phyloP scores from a whole-genome alignment of 2,888 invertebrate genomes.

The Amphipoea lucens region DNA sequence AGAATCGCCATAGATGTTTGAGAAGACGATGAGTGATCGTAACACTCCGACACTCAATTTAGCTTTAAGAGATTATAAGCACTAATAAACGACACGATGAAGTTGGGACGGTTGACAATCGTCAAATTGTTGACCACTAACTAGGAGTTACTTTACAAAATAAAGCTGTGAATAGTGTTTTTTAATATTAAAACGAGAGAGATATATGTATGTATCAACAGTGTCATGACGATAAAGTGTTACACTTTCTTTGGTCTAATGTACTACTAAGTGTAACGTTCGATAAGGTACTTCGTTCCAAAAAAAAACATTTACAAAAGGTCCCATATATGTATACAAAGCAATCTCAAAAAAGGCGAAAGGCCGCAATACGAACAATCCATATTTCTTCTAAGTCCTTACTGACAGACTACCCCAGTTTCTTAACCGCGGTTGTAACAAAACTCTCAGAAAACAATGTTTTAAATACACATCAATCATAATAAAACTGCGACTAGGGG shows the following conservation, averaged over 20 bases:
- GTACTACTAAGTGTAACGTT: no score
- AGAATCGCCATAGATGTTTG: no score
- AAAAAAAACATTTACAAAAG: not conserved
- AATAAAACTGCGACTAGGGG: conserved; percentile 27
- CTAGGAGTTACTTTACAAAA: not conserved
- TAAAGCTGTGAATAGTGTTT: not conserved
- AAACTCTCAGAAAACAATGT: conserved; percentile 32
- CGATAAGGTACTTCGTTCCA: no score
- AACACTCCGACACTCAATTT: no score
- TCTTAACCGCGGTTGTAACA: conserved; percentile 34
- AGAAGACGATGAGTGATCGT: not conserved
- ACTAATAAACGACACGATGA: not conserved
- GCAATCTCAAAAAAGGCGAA: conserved; percentile 21
- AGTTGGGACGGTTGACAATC: not conserved
- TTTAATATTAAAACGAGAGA: not conserved
- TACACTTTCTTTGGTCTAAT: not conserved
- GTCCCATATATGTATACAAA: conserved; percentile 38
- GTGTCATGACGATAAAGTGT: no score
- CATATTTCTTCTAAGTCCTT: conserved; percentile 33
- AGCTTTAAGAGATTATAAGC: not conserved
- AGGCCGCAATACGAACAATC: conserved; percentile 22
- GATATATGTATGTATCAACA: not conserved
- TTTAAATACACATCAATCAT: conserved; percentile 60
- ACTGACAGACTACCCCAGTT: conserved; percentile 35
- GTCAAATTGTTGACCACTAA: not conserved